A percentile compares a stretch with the other conserved stretches of the same genome.
Conservation (phyloP, 2,888 invertebrate species). For the Dendrolimus pini region DNA sequence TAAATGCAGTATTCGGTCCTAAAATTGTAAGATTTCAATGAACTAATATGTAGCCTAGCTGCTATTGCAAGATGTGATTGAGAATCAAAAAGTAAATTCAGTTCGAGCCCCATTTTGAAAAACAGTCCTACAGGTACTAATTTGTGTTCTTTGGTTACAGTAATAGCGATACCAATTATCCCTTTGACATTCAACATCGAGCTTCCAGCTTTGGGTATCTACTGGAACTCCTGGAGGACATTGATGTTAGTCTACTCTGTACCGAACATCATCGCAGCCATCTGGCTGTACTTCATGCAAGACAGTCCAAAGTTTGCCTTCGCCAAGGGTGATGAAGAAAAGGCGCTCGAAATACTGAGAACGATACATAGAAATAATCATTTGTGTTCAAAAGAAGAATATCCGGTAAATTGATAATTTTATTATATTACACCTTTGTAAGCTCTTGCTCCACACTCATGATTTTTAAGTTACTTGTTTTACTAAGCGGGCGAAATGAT, state of each 20-base stretch:
- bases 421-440: background rate
- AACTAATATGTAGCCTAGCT: no score
- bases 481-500: slow-evolving; percentile 31
- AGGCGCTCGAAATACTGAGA: slow-evolving; percentile 65
- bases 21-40: no score
- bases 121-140: no score
- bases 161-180: slow-evolving; percentile 79
- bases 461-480: background rate
- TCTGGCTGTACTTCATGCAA: slow-evolving; percentile 75
- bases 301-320: slow-evolving; percentile 87
- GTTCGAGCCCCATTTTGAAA: no score
- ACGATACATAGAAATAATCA: slow-evolving; percentile 45
- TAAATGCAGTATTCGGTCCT: no score
- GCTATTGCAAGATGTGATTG: no score
- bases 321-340: slow-evolving; percentile 71
- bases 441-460: no score
- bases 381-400: slow-evolving; percentile 23
- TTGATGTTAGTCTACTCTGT: slow-evolving; percentile 80
- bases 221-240: slow-evolving; percentile 84
- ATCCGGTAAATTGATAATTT: slow-evolving; percentile 28
- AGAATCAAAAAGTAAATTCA: no score
- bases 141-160: slow-evolving; percentile 36
- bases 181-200: slow-evolving; percentile 65
- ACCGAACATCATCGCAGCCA: slow-evolving; percentile 77
- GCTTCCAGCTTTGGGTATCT: slow-evolving; percentile 57